A percentile compares a stretch with the other conserved stretches of the same genome.
Conservation (phyloP, 2,797 vertebrate species). For the Buceros bicornis region DNA sequence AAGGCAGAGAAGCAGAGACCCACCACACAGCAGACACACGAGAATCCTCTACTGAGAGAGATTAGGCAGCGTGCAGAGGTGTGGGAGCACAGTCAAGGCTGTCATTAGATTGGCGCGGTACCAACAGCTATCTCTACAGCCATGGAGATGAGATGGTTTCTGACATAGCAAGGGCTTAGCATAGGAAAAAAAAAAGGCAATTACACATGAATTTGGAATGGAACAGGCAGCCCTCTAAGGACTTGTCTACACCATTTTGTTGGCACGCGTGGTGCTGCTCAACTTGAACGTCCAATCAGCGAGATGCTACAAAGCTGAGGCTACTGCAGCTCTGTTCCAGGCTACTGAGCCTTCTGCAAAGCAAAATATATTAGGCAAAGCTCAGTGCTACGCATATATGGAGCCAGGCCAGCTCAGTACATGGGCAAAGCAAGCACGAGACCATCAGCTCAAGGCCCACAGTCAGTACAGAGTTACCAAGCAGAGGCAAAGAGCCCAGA, state of each 20-base stretch:
- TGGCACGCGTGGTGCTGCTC: slow-evolving; percentile 8
- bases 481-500: accelerated
- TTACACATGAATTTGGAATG: neutral
- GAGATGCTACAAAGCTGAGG: neutral
- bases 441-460: neutral
- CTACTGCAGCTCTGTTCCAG: neutral
- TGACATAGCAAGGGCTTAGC: slow-evolving; percentile 12
- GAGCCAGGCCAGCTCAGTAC: neutral
- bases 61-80: neutral
- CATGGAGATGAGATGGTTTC: neutral
- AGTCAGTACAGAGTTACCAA: neutral
- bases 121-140: neutral
- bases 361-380: neutral
- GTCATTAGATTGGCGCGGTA: neutral
- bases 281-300: neutral
- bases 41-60: neutral
- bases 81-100: neutral
- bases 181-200: neutral
- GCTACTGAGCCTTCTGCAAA: slow-evolving; percentile 25
- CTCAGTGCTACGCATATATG: neutral
- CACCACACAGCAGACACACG: neutral
- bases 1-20: neutral
- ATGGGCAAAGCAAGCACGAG: neutral
- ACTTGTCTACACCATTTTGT: neutral
- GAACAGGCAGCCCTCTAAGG: neutral